phyloP scores from a whole-genome alignment of 2,113 vertebrate species.

The Prinia subflava region DNA sequence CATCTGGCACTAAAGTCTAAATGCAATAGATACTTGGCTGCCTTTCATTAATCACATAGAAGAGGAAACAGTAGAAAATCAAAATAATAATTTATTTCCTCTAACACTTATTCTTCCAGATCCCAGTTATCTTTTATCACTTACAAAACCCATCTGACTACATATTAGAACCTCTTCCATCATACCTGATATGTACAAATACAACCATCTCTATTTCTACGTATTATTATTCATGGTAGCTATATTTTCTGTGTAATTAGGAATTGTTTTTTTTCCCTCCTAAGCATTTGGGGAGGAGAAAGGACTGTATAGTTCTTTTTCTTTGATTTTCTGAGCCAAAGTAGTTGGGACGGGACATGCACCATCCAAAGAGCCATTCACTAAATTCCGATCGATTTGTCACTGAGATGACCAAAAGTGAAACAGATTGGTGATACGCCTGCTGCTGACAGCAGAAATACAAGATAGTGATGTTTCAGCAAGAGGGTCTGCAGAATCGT shows the following conservation, averaged over 20 bases:
- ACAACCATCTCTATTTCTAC: background rate
- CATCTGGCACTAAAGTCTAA: background rate
- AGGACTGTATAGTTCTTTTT: background rate
- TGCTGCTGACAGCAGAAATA: background rate
- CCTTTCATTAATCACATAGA: background rate
- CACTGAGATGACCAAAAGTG: background rate
- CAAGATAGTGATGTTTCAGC: background rate
- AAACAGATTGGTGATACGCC: background rate
- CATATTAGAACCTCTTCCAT: background rate
- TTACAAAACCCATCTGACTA: background rate
- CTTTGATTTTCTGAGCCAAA: background rate
- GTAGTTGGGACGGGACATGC: background rate
- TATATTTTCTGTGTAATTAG: background rate
- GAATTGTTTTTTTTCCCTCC: background rate
- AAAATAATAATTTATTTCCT: background rate
- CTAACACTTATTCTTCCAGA: background rate
- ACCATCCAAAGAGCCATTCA: background rate
- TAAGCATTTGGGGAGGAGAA: background rate
- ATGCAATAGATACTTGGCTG: background rate
- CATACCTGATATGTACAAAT: background rate
- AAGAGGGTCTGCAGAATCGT: background rate
- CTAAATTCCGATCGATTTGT: rapidly evolving
- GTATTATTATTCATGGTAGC: background rate
- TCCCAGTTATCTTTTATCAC: background rate
- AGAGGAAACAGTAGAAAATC: background rate